A percentile compares a stretch with the other conserved stretches of the same genome.
These are phyloP conservation scores for Notocelia uddmanniana DNA, from an alignment of 2,888 invertebrate species.

Conservation along the genomic window DNA sequence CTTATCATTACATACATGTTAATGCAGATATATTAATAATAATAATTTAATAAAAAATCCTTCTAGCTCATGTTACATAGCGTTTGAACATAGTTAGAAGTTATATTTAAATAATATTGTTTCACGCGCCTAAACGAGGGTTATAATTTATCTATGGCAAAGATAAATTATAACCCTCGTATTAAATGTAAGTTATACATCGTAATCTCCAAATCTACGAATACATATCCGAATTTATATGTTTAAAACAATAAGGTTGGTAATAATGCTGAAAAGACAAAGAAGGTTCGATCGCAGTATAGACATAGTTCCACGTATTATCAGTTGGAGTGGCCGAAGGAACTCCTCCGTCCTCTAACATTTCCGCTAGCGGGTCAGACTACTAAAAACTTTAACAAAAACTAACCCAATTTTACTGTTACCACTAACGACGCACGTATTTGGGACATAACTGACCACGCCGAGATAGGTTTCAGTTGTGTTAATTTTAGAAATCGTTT, in stretches of 20 bases:
- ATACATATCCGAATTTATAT: too few relatives aligned
- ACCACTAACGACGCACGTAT: constrained; percentile 60
- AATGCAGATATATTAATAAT: too few relatives aligned
- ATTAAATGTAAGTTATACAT: too few relatives aligned
- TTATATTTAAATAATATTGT: too few relatives aligned
- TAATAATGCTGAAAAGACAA: constrained; percentile 44
- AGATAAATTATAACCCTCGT: too few relatives aligned
- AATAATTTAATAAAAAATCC: too few relatives aligned
- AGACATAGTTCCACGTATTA: constrained; percentile 62
- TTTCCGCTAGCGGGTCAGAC: constrained; percentile 42
- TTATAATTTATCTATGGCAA: too few relatives aligned
- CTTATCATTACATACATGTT: too few relatives aligned
- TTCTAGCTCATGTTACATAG: too few relatives aligned
- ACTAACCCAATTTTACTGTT: constrained; percentile 52
- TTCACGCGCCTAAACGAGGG: too few relatives aligned
- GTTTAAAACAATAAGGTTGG: background rate
- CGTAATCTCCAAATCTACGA: too few relatives aligned
- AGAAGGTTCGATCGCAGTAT: constrained; percentile 53
- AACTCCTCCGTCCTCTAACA: constrained; percentile 46
- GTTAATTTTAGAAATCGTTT: constrained; percentile 26
- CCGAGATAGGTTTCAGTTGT: constrained; percentile 2
- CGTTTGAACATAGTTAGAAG: too few relatives aligned
- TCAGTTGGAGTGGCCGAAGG: constrained; percentile 53
- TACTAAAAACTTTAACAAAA: constrained; percentile 52
- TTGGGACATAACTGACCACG: constrained; percentile 52